Evolutionary conservation across 2,113 vertebrate species (phyloP).

Genomic region (Prochilodus magdalenae): DNA sequence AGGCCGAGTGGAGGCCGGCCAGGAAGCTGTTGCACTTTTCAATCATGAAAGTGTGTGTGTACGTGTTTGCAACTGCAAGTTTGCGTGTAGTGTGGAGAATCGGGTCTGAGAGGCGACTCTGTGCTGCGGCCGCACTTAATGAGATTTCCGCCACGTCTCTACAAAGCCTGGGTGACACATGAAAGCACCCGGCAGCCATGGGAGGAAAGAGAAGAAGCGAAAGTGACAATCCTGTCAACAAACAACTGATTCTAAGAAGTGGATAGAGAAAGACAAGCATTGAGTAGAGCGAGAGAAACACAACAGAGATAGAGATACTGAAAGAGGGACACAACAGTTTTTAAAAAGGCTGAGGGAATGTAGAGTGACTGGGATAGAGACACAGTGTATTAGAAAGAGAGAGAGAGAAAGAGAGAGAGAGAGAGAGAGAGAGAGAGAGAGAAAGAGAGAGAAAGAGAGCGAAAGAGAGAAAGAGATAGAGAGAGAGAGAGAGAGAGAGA

Average conservation of each 20-base stretch:
- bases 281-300: constrained; percentile 16
- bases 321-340: constrained; percentile 1
- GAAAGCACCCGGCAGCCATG: constrained; percentile 31
- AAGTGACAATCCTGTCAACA: constrained; percentile 46
- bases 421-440: not conserved
- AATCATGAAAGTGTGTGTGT: not conserved
- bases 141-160: constrained; percentile 46
- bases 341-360: not conserved
- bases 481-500: no score
- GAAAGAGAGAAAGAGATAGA: no score
- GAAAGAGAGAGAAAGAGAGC: no score
- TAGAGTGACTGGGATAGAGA: not conserved
- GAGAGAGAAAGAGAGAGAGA: not conserved
- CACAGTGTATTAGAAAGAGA: not conserved
- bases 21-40: not conserved
- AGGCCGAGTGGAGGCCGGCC: not conserved
- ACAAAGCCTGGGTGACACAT: constrained; percentile 49
- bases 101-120: constrained; percentile 36
- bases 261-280: constrained; percentile 35
- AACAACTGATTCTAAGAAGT: constrained; percentile 25
- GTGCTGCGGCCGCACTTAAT: constrained; percentile 36
- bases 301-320: not conserved
- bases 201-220: constrained; percentile 31
- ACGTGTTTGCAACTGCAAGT: not conserved
- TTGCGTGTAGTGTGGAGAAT: constrained; percentile 34